phyloP scores from a whole-genome alignment of 2,113 vertebrate genomes.

The Mionectes macconnelli region DNA sequence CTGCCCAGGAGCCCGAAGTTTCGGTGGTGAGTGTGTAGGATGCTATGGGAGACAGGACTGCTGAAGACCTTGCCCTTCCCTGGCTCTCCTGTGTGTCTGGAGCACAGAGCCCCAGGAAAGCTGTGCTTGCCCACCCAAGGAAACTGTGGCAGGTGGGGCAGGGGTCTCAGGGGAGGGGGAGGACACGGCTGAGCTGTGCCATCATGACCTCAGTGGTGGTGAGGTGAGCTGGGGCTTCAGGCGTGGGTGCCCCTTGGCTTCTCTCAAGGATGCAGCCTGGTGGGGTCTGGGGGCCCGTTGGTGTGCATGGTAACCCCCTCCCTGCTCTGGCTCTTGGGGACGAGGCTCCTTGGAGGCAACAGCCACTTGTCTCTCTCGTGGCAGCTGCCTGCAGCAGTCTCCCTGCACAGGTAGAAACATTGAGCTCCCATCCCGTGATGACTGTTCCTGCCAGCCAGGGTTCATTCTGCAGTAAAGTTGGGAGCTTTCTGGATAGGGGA shows the following conservation, averaged over 20 bases:
- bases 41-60: background rate
- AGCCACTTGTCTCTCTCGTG: rapidly evolving
- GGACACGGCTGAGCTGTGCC: background rate
- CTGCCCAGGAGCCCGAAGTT: background rate
- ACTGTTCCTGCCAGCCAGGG: background rate
- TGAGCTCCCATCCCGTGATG: rapidly evolving
- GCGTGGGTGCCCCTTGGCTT: background rate
- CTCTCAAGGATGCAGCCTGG: background rate
- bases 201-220: rapidly evolving
- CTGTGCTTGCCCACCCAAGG: rapidly evolving
- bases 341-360: background rate
- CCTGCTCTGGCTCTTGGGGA: background rate
- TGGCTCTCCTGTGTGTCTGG: background rate
- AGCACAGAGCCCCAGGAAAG: background rate
- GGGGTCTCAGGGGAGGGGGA: background rate
- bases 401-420: background rate
- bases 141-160: background rate
- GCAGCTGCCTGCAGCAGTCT: background rate
- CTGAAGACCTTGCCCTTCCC: background rate
- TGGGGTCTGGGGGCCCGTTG: background rate
- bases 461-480: background rate
- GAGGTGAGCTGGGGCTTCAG: background rate
- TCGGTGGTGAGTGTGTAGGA: slow-evolving; percentile 57
- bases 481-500: background rate
- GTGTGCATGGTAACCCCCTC: rapidly evolving